Conservation (phyloP, 53 echinoderm and acorn worm genomes). For the Patiria pectinifera region DNA sequence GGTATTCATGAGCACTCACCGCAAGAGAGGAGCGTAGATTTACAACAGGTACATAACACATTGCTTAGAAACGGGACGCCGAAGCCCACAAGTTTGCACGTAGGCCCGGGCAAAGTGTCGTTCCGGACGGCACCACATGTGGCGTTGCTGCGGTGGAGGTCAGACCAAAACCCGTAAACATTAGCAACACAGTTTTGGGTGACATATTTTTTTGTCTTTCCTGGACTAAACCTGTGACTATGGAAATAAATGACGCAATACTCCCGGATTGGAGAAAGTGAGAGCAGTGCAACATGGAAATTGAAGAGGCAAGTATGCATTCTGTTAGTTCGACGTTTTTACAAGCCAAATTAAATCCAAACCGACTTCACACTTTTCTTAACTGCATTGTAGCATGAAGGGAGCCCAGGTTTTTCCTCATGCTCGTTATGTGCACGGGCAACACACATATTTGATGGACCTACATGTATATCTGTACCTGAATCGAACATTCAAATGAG, state of each 20-base stretch:
- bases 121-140: neutral
- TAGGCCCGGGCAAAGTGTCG: neutral
- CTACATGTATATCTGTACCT: too few species aligned
- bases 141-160: neutral
- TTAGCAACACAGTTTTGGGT: neutral
- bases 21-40: neutral
- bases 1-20: neutral
- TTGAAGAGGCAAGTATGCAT: slow-evolving; percentile 30
- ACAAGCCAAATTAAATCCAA: too few species aligned
- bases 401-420: too few species aligned
- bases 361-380: too few species aligned
- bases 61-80: slow-evolving; percentile 18
- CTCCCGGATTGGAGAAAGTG: neutral
- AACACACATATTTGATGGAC: too few species aligned
- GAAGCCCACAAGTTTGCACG: neutral
- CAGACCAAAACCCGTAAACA: neutral
- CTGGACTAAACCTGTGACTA: neutral
- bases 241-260: neutral
- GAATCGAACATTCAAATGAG: too few species aligned
- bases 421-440: too few species aligned
- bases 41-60: neutral
- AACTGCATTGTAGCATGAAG: too few species aligned
- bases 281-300: slow-evolving; percentile 1
- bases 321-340: too few species aligned
- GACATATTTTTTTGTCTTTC: neutral